phyloP scores from a whole-genome alignment of 1,140 invertebrate genomes.

The Zeugodacus cucurbitae region DNA sequence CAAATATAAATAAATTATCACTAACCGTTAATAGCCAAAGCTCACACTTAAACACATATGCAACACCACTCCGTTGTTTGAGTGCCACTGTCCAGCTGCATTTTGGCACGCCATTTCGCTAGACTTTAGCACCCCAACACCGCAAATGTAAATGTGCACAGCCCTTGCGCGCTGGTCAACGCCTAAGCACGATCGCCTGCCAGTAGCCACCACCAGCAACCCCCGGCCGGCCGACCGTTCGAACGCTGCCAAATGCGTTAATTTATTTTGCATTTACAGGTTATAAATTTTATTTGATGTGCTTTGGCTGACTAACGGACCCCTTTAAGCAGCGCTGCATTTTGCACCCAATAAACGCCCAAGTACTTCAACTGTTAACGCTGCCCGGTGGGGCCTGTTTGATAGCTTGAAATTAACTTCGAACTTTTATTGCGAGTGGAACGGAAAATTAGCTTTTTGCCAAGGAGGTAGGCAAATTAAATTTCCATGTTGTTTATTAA shows the following conservation, averaged over 20 bases:
- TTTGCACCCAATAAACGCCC: slow-evolving; percentile 11
- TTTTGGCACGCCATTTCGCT: neutral
- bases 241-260: neutral
- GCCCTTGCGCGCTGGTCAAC: neutral
- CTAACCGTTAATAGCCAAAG: slow-evolving; percentile 23
- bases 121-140: neutral
- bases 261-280: slow-evolving; percentile 36
- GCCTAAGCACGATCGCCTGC: neutral
- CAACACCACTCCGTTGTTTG: neutral
- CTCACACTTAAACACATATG: neutral
- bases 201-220: neutral
- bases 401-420: slow-evolving; percentile 24
- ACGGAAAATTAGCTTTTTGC: slow-evolving; percentile 21
- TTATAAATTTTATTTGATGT: slow-evolving; percentile 37
- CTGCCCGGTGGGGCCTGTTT: neutral
- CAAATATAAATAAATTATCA: slow-evolving; percentile 36
- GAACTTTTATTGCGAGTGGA: slow-evolving; percentile 3
- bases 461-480: neutral
- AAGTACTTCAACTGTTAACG: neutral
- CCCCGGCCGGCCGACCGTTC: neutral
- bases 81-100: neutral
- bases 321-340: neutral
- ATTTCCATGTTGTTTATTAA: slow-evolving; percentile 9
- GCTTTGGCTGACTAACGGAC: neutral
- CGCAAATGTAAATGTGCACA: neutral